phyloP scores from a whole-genome alignment of 1,140 invertebrate genomes.

The Drosophila subpulchrella region DNA sequence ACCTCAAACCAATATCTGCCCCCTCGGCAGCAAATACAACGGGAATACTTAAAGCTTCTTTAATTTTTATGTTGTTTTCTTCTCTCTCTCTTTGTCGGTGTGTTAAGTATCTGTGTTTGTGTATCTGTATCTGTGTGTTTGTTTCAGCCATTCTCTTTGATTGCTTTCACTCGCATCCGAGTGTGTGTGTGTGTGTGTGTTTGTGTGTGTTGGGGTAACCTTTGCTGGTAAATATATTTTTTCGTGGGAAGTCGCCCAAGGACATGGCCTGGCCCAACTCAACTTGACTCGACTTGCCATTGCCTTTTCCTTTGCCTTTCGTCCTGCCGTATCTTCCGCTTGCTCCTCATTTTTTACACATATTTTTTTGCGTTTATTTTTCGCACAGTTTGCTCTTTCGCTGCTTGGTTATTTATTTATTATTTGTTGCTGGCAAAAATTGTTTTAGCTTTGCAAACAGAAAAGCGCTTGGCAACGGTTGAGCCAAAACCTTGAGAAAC shows the following conservation, averaged over 20 bases:
- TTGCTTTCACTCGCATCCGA: constrained; percentile 58
- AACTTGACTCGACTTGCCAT: constrained; percentile 50
- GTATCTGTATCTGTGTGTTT: constrained; percentile 47
- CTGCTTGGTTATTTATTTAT: constrained; percentile 70
- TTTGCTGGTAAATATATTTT: constrained; percentile 75
- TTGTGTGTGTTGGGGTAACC: constrained; percentile 64
- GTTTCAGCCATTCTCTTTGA: constrained; percentile 70
- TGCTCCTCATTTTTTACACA: constrained; percentile 14
- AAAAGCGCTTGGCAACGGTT: constrained; percentile 44
- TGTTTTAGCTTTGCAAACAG: constrained; percentile 52
- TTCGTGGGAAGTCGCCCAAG: constrained; percentile 84
- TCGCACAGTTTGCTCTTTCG: constrained; percentile 39
- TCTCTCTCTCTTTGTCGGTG: constrained; percentile 68
- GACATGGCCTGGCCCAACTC: constrained; percentile 75
- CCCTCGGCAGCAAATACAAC: constrained; percentile 16
- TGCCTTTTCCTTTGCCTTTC: constrained; percentile 39
- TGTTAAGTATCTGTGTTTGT: constrained; percentile 34
- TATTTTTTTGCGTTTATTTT: constrained; percentile 30
- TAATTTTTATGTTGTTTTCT: constrained; percentile 83
- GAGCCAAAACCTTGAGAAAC: constrained; percentile 22
- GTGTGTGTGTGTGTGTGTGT: constrained; percentile 32
- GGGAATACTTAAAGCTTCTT: constrained; percentile 81
- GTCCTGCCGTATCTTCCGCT: constrained; percentile 11
- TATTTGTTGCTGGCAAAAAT: constrained; percentile 68
- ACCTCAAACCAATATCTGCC: constrained; percentile 26